Conservation (phyloP, 2,113 vertebrate species). For the Ibidorhyncha struthersii region DNA sequence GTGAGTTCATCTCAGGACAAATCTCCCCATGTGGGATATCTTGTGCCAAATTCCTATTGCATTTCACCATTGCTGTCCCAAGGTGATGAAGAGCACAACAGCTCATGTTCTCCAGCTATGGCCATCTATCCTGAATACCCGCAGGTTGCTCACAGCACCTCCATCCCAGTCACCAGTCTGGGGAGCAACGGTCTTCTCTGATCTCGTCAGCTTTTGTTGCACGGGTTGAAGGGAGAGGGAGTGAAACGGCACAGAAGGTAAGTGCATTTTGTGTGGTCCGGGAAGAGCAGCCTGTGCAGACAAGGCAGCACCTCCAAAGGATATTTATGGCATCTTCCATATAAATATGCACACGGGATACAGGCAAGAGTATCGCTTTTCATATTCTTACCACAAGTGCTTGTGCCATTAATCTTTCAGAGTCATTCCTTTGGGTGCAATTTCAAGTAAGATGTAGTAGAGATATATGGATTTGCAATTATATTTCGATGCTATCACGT, state of each 20-base stretch:
- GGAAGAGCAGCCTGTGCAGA: background rate
- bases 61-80: background rate
- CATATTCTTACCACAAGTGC: background rate
- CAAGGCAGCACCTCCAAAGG: background rate
- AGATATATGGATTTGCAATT: background rate
- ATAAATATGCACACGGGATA: background rate
- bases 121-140: too few relatives aligned
- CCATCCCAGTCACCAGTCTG: too few relatives aligned
- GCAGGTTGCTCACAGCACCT: background rate
- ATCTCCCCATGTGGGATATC: background rate
- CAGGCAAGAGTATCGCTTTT: background rate
- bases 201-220: too few relatives aligned
- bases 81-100: background rate
- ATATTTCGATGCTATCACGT: background rate
- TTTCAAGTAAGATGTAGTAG: background rate
- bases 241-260: rapidly evolving
- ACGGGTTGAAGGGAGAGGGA: too few relatives aligned
- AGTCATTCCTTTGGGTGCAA: background rate
- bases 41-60: background rate
- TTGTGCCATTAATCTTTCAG: background rate
- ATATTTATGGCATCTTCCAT: background rate
- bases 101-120: too few relatives aligned
- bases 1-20: background rate
- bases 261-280: background rate
- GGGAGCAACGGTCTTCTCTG: background rate